Percentiles rank a stretch among this genome's conserved stretches.
Conservation (phyloP, 2,888 invertebrate species). For the Sericinus montela region DNA sequence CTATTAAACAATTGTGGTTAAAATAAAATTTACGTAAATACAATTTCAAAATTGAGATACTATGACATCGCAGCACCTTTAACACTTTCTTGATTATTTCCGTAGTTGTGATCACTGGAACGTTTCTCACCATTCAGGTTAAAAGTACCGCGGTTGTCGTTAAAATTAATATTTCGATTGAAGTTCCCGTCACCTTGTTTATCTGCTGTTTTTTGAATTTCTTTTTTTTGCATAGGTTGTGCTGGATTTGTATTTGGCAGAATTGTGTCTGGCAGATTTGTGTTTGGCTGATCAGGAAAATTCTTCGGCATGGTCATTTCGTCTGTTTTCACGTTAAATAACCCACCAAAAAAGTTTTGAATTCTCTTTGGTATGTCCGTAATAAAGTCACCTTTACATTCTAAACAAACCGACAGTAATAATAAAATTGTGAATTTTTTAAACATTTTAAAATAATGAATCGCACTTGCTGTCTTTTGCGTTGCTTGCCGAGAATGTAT, state of each 20-base stretch:
- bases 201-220: neutral
- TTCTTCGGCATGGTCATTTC: neutral
- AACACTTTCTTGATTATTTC: neutral
- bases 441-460: conserved; percentile 2
- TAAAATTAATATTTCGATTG: conserved; percentile 11
- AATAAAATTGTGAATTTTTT: conserved; percentile 1
- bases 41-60: neutral
- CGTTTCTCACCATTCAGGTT: neutral
- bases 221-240: no score
- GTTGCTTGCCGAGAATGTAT: neutral
- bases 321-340: neutral
- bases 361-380: conserved; percentile 1
- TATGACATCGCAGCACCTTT: neutral
- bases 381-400: conserved; percentile 1
- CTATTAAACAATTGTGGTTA: no score
- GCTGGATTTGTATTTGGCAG: no score
- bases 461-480: neutral
- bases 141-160: neutral
- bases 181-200: conserved; percentile 10
- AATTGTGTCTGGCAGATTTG: no score
- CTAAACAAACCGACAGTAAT: neutral
- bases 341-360: neutral
- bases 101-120: conserved; percentile 1
- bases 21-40: no score
- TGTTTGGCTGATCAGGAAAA: no score